Evolutionary conservation across 2,113 vertebrate genomes (phyloP).

Genomic region (Paradoxurus hermaphroditus): DNA sequence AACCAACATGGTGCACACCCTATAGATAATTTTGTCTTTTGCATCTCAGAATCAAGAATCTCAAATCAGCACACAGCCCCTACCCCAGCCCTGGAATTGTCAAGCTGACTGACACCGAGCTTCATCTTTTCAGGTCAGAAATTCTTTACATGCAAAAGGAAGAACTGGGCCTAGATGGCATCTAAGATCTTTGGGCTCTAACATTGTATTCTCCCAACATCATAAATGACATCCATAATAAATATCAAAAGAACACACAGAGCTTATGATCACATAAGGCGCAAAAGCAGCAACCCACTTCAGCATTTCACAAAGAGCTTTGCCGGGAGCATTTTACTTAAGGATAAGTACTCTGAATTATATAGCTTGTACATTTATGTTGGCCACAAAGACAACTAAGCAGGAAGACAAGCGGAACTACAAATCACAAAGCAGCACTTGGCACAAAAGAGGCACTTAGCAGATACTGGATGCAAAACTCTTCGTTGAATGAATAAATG

Average conservation of each 20-base stretch:
- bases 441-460: slow-evolving; percentile 4
- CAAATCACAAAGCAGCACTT: neutral
- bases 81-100: neutral
- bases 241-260: neutral
- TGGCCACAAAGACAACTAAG: neutral
- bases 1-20: neutral
- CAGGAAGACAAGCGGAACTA: neutral
- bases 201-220: neutral
- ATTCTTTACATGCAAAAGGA: neutral
- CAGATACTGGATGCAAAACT: neutral
- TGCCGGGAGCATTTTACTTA: neutral
- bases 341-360: neutral
- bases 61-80: neutral
- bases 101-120: neutral
- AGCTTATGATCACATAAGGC: neutral
- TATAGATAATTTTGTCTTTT: neutral
- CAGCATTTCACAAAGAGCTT: neutral
- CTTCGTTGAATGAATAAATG: neutral
- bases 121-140: neutral
- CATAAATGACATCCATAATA: neutral
- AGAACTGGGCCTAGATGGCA: neutral
- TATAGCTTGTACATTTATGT: neutral
- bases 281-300: neutral
- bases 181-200: neutral
- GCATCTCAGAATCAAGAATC: neutral